phyloP scores from a whole-genome alignment of 2,888 invertebrate species.

The Clunio marinus region DNA sequence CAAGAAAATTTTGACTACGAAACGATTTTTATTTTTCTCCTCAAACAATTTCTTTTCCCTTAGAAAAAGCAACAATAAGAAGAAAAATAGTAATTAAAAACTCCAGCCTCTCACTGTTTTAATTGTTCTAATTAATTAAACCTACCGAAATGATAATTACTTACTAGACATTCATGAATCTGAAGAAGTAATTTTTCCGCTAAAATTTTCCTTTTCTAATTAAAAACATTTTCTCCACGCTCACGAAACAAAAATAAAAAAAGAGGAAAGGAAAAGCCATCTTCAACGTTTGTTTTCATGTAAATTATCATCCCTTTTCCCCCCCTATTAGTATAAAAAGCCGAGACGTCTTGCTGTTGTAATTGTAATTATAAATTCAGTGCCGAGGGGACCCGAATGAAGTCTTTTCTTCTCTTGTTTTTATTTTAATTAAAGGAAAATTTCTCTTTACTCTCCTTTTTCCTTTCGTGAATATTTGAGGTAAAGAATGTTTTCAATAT shows the following conservation, averaged over 20 bases:
- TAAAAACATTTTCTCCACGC: conserved; percentile 29
- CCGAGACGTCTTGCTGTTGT: background rate
- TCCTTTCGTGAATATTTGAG: no score
- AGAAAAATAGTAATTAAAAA: conserved; percentile 38
- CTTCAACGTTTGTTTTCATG: conserved; percentile 11
- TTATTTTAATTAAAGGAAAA: conserved; percentile 20
- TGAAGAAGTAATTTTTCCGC: conserved; percentile 14
- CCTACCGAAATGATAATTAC: conserved; percentile 38
- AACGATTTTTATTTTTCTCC: background rate
- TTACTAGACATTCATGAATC: conserved; percentile 37
- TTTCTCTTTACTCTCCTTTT: conserved; percentile 8
- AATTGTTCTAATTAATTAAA: conserved; percentile 39
- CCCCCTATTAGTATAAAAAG: no score
- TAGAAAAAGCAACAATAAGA: conserved; percentile 23
- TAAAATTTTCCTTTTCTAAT: conserved; percentile 33
- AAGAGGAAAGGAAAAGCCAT: background rate
- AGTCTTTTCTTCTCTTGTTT: background rate
- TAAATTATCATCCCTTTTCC: conserved; percentile 21
- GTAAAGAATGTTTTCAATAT: no score
- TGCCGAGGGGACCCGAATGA: background rate
- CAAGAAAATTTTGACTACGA: conserved; percentile 13
- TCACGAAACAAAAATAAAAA: conserved; percentile 17
- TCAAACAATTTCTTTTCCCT: background rate
- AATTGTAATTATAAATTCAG: conserved; percentile 21
- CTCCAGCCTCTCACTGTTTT: conserved; percentile 16